Evolutionary conservation across 2,113 vertebrate genomes (phyloP), one percentile per base, ranked within the genome.

Genomic region (Tamias sibiricus): DNA sequence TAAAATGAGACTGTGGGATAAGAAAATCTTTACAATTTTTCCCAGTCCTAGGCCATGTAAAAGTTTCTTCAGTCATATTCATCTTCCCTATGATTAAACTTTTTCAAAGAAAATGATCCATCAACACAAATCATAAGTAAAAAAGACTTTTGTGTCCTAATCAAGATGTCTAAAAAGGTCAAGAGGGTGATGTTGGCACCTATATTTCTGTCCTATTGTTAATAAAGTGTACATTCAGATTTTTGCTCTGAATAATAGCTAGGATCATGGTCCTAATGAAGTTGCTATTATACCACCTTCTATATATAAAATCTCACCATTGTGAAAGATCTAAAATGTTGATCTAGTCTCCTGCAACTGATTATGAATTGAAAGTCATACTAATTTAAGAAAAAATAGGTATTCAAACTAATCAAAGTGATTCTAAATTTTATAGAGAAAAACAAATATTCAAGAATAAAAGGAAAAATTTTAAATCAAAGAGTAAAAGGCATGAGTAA

Each of bases 371-470:
- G n/a, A 93, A 76, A 4, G 4, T 9, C 26, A 87, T n/a, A 13
- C 1, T 2, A 86, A 24, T 19, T 84, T 82, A 32, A 69, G 12
- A 54, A 80, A 85, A 69, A 9, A 85, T 10, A 66, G 2, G 2
- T 80, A 9, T 85, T 85, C 49, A 85, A 85, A 69, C 59, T n/a
- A 62, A 24, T 49, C 35, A 94, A 90, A 74, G 10, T 52, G 32
- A 76, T 83, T 82, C 52, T 81, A 87, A 87, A 64, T 52, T 88
- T 87, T 49, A 42, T 49, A 6, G 57, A 4, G 26, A 68, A 84
- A 80, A 85, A 30, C 24, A 95, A 95, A 47, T 81, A 81, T 68
- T 32, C 35, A 42, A 85, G 40, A 52, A 86, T 59, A 90, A 90
- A 76, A 49, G 30, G 42, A 57, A 89, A 74, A 74, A 4, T 13